Base-by-base conservation (phyloP, 30 jellyfish, hydroid and myxozoan genomes). In the Aurelia sp. region DNA sequence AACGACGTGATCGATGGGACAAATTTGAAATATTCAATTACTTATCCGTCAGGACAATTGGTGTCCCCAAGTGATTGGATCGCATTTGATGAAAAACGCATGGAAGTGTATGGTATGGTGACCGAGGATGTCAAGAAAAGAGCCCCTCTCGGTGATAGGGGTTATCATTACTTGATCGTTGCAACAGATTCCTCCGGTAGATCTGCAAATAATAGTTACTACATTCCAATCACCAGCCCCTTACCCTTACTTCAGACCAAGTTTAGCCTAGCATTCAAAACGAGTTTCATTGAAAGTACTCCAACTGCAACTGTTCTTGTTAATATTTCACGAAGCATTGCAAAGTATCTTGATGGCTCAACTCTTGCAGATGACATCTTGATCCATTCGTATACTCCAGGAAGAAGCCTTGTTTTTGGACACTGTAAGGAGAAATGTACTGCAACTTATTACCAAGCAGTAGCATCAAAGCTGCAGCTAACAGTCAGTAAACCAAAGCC, bases 151-250 rank as follows among this genome's bases (percentile, higher is more conserved):
- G 50, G 50, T 7, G 50, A 44, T 44, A 18, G 13, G 8, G 97
- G 96, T 27, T 89, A 74, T 20, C 21, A 89, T 20, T 95, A 95
- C 41, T 27, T 59, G 62, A 53, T 95, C 8, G 78, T 70, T 27
- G 97, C 98, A 33, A 89, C 97, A 13, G 99, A 95, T 65, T 81
- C 89, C 15, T 85, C 99, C 0, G 97, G 97, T 11, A 48, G 99
- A 27, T 76, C 97, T 11, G 97, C 99, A 3, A 87, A 88, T 30
- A 62, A 85, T 0, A 66, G 89, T 4, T 83, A 89, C 73, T 16
- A 33, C 33, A 92, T 86, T 16, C 48, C 35, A 53, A 70, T 95
- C 1, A 67, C 35, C 15, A 60, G 64, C 12, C 58, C 90, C 2
- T 44, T 73, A 71, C 92, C 95, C 0, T 44, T 59, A 15, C 15